phyloP scores from a whole-genome alignment of 2,888 invertebrate genomes.

The Catocala nupta region DNA sequence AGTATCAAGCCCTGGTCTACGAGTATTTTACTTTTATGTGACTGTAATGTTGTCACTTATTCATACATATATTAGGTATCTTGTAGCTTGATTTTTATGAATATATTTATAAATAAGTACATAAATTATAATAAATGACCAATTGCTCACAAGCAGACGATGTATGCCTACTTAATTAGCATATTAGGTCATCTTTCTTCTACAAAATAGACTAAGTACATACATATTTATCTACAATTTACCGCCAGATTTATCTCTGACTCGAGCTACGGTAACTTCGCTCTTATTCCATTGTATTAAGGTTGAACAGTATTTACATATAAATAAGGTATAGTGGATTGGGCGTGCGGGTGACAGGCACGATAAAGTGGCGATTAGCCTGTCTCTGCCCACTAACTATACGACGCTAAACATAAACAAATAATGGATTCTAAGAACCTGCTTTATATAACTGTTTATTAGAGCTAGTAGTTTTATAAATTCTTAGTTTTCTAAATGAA shows the following conservation, averaged over 20 bases:
- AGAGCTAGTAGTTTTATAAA: not conserved
- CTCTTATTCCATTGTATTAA: slow-evolving; percentile 29
- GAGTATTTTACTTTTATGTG: too few species aligned
- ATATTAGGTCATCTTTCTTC: not conserved
- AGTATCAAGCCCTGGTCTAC: too few species aligned
- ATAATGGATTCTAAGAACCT: slow-evolving; percentile 35
- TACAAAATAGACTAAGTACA: slow-evolving; percentile 7
- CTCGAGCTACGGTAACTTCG: slow-evolving; percentile 17
- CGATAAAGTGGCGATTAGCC: slow-evolving; percentile 81
- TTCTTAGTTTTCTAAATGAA: too few species aligned
- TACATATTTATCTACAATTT: slow-evolving; percentile 33
- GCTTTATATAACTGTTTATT: not conserved
- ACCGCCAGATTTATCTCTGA: slow-evolving; percentile 21
- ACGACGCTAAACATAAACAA: slow-evolving; percentile 47
- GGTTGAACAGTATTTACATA: slow-evolving; percentile 37
- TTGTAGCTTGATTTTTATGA: too few species aligned
- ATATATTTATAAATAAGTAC: too few species aligned
- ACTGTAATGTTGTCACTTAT: too few species aligned
- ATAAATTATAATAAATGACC: too few species aligned
- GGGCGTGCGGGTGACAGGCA: slow-evolving; percentile 71
- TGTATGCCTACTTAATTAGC: not conserved
- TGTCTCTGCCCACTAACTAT: slow-evolving; percentile 69
- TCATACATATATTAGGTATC: too few species aligned
- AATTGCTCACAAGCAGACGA: too few species aligned
- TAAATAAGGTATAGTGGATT: slow-evolving; percentile 55